These are phyloP conservation scores for Augiades crinisus DNA, from an alignment of 2,888 invertebrate genomes.

Conservation along the genomic window DNA sequence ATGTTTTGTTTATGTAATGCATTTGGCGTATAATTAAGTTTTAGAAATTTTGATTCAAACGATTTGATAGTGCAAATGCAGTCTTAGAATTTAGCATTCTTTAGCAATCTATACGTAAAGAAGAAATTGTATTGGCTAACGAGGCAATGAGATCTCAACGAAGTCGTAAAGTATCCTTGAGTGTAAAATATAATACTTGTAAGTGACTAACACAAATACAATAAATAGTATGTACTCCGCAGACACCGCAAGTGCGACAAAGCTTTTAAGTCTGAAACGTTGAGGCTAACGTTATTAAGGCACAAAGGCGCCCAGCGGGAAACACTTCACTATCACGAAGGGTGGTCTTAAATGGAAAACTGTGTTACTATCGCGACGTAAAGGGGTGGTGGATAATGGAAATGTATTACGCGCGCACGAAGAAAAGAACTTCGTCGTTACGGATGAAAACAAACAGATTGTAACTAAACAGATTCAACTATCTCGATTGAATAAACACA, in stretches of 20 bases:
- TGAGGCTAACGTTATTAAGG: constrained; percentile 15
- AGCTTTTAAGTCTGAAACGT: constrained; percentile 17
- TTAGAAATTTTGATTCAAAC: too few relatives aligned
- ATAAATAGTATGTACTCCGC: constrained; percentile 12
- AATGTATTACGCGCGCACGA: constrained; percentile 4
- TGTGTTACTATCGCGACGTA: constrained; percentile 2
- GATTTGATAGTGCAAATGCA: too few relatives aligned
- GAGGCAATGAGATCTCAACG: too few relatives aligned
- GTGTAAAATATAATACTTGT: too few relatives aligned
- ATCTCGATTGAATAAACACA: not conserved
- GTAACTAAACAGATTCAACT: not conserved
- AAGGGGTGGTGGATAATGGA: not conserved
- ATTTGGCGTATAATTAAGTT: too few relatives aligned
- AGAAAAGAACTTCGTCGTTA: too few relatives aligned
- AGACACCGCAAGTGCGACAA: constrained; percentile 14
- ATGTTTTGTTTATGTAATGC: not conserved
- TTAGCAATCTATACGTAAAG: too few relatives aligned
- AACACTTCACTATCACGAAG: constrained; percentile 7
- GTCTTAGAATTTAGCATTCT: too few relatives aligned
- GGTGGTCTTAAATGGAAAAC: constrained; percentile 21
- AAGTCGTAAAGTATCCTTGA: too few relatives aligned
- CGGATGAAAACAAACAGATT: not conserved
- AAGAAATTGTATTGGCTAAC: too few relatives aligned
- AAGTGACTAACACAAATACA: not conserved
- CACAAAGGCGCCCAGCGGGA: constrained; percentile 18